Conservation (phyloP, 2,888 invertebrate species). For the Sinelater perroti region DNA sequence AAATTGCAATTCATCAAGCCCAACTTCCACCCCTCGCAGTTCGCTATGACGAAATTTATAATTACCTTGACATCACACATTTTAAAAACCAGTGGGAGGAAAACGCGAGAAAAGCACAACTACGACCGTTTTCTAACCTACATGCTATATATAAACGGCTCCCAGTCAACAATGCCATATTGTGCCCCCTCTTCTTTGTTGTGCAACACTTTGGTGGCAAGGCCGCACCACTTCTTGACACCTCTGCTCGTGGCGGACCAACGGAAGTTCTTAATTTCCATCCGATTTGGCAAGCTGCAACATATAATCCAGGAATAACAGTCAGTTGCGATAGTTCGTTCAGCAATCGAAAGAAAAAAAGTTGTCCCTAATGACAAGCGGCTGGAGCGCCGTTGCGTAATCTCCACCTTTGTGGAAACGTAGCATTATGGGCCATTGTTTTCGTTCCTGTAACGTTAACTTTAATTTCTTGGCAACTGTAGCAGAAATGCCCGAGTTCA, state of each 20-base stretch:
- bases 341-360: no score
- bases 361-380: no score
- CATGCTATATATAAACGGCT: slow-evolving; percentile 53
- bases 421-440: no score
- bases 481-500: no score
- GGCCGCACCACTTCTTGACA: slow-evolving; percentile 37
- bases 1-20: no score
- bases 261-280: background rate
- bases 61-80: slow-evolving; percentile 40
- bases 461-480: no score
- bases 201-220: slow-evolving; percentile 43
- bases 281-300: background rate
- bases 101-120: slow-evolving; percentile 43
- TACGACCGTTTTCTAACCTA: slow-evolving; percentile 46
- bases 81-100: slow-evolving; percentile 29
- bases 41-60: no score
- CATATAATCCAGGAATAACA: background rate
- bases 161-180: slow-evolving; percentile 48
- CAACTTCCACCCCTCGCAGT: no score
- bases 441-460: background rate
- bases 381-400: no score
- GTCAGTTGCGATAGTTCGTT: no score
- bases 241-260: background rate
- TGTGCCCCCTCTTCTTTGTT: slow-evolving; percentile 44
- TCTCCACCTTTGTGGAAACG: no score